Evolutionary conservation across 2,113 vertebrate species (phyloP).

Genomic region (Sakesphorus luctuosus): DNA sequence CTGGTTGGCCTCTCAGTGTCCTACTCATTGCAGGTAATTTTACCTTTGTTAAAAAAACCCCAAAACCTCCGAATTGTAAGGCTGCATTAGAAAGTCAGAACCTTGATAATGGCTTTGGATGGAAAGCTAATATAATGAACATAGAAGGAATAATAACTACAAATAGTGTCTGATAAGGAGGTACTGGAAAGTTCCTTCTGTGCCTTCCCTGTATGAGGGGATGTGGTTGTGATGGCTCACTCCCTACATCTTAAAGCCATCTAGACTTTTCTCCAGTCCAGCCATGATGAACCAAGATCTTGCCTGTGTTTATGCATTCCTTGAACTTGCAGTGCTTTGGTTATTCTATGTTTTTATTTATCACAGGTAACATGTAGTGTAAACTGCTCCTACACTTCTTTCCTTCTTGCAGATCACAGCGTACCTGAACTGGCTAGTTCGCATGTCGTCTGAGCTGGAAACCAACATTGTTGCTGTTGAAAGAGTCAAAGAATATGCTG

Average conservation of each 20-base stretch:
- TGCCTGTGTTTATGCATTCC: background rate
- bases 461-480: conserved; percentile 97
- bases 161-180: background rate
- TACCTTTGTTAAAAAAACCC: background rate
- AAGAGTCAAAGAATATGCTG: conserved; percentile 88
- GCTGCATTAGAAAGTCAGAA: background rate
- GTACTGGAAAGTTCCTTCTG: background rate
- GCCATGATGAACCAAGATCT: background rate
- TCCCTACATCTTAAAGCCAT: background rate
- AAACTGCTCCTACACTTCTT: background rate
- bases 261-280: background rate
- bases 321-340: background rate
- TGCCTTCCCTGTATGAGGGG: background rate
- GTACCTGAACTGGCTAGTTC: conserved; percentile 93
- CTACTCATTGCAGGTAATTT: conserved; percentile 90
- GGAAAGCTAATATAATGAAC: background rate
- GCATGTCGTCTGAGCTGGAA: conserved; percentile 95
- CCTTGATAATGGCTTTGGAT: background rate
- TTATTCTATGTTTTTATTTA: background rate
- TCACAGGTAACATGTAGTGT: background rate
- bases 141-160: background rate
- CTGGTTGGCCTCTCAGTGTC: conserved; percentile 93
- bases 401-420: conserved; percentile 82
- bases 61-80: background rate
- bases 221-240: background rate